Base-by-base conservation (phyloP, 1,140 invertebrate species). In the Batillaria attramentaria region DNA sequence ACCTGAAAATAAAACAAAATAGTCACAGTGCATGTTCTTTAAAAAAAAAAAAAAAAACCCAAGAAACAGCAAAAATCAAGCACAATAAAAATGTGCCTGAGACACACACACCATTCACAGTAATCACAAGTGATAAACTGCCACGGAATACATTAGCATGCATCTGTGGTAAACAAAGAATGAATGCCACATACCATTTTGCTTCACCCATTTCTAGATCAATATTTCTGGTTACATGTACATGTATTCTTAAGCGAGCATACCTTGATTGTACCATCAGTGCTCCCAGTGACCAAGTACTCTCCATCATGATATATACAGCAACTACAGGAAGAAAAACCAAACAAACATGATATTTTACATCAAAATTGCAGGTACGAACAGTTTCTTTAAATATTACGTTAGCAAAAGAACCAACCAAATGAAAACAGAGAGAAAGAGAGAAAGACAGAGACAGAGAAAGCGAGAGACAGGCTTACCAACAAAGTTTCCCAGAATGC, bases 271-370 rank as follows among this genome's bases (percentile, higher is more conserved):
- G n/a, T 28, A 35, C 84, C 84, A 75, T 85, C 82, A 1, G 76
- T 76, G 35, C 82, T 81, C 33, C 84, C 84, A 6, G 84, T 83
- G 16, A 85, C 79, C 41, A 85, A 78, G 37, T 81, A 85, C 54
- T 85, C 84, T 65, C 84, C 79, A 18, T 83, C 77, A 77, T 85
- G 83, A 69, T 85, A 85, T n/a, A 85, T 81, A 33, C 78, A 82
- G 57, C 84, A 85, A 31, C 84, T 85, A 68, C 8, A 54, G 46
- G 28, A 35, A 20, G 41, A 72, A 43, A 76, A 50, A 75, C 18
- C 18, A 76, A 18, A 28, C 0, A 2, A 41, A 65, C 70, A 72
- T 50, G 28, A 43, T 5, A 13, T 43, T n/a, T n/a, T n/a, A n/a
- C n/a, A n/a, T n/a, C n/a, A n/a, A n/a, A 6, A 35, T 16, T 69